These are phyloP conservation scores for Erithacus rubecula DNA, from an alignment of 2,797 vertebrate genomes.

Conservation along the genomic window DNA sequence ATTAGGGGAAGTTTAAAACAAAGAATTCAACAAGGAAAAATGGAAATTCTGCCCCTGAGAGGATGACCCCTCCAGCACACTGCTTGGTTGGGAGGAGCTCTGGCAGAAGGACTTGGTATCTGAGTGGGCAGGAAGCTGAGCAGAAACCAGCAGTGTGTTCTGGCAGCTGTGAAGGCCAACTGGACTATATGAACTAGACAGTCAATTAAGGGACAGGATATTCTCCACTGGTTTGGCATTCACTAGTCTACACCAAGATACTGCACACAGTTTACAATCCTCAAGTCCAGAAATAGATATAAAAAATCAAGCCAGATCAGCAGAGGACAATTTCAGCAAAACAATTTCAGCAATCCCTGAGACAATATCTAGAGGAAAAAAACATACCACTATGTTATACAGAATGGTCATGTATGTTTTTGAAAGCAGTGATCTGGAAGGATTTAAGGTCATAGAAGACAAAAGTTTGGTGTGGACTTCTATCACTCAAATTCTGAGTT, in stretches of 20 bases:
- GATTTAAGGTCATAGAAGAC: neutral
- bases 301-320: neutral
- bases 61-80: neutral
- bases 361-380: neutral
- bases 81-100: neutral
- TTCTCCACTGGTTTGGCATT: neutral
- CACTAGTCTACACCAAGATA: neutral
- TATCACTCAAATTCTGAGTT: neutral
- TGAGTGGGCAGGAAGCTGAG: neutral
- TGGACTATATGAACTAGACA: neutral
- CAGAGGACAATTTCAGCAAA: too few species aligned
- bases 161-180: neutral
- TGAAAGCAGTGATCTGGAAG: neutral
- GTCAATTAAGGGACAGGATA: neutral
- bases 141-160: neutral
- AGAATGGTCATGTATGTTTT: neutral
- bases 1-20: neutral
- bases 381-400: fast-evolving
- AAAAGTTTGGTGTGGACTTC: neutral
- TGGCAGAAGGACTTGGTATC: neutral
- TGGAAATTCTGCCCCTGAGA: neutral
- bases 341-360: neutral
- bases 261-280: neutral
- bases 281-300: neutral
- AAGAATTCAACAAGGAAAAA: neutral